Percentiles rank a stretch among this genome's conserved stretches.
Evolutionary conservation across 2,797 vertebrate species (phyloP).

Genomic region (Poecilia velifera): DNA sequence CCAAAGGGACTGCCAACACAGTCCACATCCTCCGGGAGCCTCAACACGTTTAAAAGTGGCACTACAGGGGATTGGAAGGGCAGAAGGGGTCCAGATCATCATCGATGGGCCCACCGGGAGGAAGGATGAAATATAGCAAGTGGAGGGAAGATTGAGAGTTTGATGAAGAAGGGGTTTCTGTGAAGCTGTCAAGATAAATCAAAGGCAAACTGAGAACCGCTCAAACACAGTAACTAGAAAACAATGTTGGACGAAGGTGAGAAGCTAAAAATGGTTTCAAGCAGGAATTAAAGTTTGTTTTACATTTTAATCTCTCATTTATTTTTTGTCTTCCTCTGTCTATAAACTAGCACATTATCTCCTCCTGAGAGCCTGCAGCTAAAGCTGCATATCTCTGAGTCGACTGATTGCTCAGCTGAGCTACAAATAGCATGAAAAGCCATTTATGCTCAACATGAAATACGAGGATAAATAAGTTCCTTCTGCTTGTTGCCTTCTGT

Average conservation of each 20-base stretch:
- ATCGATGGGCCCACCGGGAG: conserved; percentile 52
- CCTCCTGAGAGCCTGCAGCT: background rate
- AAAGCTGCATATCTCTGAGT: background rate
- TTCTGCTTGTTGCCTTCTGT: background rate
- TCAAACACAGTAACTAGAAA: background rate
- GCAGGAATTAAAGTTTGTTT: background rate
- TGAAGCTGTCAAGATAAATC: conserved; percentile 17
- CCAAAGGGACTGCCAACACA: conserved; percentile 55
- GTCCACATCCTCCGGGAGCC: conserved; percentile 61
- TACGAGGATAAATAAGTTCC: background rate
- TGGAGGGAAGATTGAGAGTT: conserved; percentile 32
- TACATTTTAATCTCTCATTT: background rate
- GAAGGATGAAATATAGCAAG: conserved; percentile 32
- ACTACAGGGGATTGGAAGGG: conserved; percentile 49
- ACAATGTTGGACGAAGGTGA: background rate
- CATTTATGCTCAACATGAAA: background rate
- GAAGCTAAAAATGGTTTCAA: background rate
- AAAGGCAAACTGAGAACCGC: conserved; percentile 9
- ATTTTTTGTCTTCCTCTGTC: background rate
- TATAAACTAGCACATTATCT: background rate
- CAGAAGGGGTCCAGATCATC: conserved; percentile 27
- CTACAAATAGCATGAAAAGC: background rate
- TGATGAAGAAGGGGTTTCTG: conserved; percentile 33
- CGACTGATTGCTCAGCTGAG: background rate
- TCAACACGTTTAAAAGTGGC: conserved; percentile 57